Evolutionary conservation across 2,113 vertebrate genomes (phyloP), one percentile per base, ranked within the genome.

Genomic region (Oreotrochilus melanogaster): DNA sequence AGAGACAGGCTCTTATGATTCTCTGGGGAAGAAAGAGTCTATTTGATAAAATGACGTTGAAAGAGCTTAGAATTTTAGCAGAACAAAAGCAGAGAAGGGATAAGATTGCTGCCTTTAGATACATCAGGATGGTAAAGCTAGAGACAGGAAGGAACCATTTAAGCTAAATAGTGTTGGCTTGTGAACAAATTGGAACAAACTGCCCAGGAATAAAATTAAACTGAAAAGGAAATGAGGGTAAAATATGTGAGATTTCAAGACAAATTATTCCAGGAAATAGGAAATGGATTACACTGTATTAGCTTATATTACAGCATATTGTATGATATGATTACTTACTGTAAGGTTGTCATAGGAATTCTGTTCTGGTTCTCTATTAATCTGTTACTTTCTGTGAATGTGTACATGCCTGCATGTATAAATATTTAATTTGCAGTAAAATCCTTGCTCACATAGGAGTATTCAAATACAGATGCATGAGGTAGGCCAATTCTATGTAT

Each of bases 131-230:
- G 88, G 90, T 95, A 97, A 95, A 95, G 88, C 78, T 79, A 7
- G 94, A 88, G 94, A 95, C 92, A 95, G 96, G 95, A 97, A 97
- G 95, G 94, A 97, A 93, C 82, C 93, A 92, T 90, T 94, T 92
- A 96, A 89, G 50, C 87, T 93, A 54, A 94, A 92, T 72, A 92
- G 82, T 80, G 69, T 88, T 94, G 95, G 92, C 95, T 94, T 54
- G n/a, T 47, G 64, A 96, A 92, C 92, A 96, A 96, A 90, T 73
- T 56, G 30, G 94, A 94, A 90, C 66, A 93, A 95, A 97, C 78
- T 90, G 88, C 54, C 75, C 95, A 86, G 5, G 90, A 96, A 97
- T 96, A 95, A 92, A 95, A 96, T 95, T 86, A 90, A 51, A 13
- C 75, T 78, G 50, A 28, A 90, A 93, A 86, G 88, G 67, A 94